Evolutionary conservation across 2,113 vertebrate genomes (phyloP).

Genomic region (western clawed frog (Xenopus tropicalis)): UCB_Xtro_10.0 CM004452.2:47390501-47391000

Average conservation of each 20-base stretch:
- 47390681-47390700: no score
- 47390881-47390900: not conserved
- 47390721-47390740: conserved; percentile 91
- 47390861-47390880: conserved; percentile 83
- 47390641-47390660: no score
- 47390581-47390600: conserved; percentile 92
- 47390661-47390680: no score
- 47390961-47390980: not conserved
- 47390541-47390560: conserved; percentile 93
- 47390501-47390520: conserved; percentile 87
- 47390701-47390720: conserved; percentile 78
- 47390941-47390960: not conserved
- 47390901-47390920: not conserved
- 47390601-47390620: conserved; percentile 90
- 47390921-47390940: not conserved
- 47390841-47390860: conserved; percentile 90
- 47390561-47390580: conserved; percentile 93
- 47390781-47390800: conserved; percentile 90
- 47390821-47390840: conserved; percentile 96
- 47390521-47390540: conserved; percentile 84
- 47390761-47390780: conserved; percentile 82
- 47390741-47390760: conserved; percentile 91
- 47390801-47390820: conserved; percentile 89
- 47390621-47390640: conserved; percentile 47
- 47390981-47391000: no score